phyloP scores from a whole-genome alignment of 2,113 vertebrate species.

The Australoheros scitulus region DNA sequence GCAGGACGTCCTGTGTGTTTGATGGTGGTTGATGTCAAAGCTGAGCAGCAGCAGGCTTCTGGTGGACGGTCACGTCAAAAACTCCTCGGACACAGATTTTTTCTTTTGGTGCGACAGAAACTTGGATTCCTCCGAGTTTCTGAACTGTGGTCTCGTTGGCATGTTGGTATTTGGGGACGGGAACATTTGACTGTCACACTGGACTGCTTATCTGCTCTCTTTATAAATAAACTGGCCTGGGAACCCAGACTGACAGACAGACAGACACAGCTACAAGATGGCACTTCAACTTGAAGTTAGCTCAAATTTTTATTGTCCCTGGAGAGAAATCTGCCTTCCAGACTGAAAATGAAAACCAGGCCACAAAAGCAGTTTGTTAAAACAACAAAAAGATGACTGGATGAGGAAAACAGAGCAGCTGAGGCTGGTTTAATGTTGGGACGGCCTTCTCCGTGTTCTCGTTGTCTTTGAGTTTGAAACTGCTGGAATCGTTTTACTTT shows the following conservation, averaged over 20 bases:
- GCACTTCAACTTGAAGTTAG: conserved; percentile 35
- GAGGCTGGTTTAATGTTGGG: not conserved
- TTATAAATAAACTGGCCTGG: conserved; percentile 45
- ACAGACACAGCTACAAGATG: not conserved
- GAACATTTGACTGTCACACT: not conserved
- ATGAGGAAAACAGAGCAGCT: not conserved
- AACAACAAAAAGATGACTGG: not conserved
- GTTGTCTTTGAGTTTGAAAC: not conserved
- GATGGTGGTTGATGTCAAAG: not conserved
- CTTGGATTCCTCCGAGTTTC: not conserved
- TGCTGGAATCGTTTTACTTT: conserved; percentile 33
- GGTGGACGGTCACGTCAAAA: not conserved
- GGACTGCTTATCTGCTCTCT: conserved; percentile 2
- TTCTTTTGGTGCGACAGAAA: not conserved
- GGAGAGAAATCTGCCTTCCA: conserved; percentile 16
- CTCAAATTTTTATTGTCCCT: conserved; percentile 22
- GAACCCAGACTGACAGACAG: conserved; percentile 16
- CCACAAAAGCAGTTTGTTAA: conserved; percentile 1
- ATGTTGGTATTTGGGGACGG: not conserved
- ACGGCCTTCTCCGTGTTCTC: not conserved
- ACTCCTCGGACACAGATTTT: too few relatives aligned
- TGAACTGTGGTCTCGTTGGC: not conserved
- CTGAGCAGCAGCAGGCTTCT: not conserved
- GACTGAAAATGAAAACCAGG: conserved; percentile 35
- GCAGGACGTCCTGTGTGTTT: too few relatives aligned